Evolutionary conservation across 2,888 invertebrate species (phyloP).

Genomic region (Xanthorhoe designata): DNA sequence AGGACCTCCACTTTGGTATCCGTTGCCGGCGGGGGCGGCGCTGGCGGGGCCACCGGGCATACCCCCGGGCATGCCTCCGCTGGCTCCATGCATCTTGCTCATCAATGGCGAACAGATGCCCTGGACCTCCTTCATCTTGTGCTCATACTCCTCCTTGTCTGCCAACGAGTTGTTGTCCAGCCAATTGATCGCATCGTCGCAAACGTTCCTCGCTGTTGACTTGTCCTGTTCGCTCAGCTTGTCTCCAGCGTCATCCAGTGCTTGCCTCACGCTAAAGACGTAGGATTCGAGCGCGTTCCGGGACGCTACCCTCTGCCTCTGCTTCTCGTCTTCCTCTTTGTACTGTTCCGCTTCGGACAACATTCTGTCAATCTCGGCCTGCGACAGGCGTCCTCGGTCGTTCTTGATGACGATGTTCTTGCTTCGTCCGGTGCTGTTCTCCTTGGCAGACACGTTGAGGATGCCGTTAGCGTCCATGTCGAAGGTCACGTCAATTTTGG

Average conservation of each 20-base stretch:
- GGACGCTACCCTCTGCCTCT: conserved; percentile 88
- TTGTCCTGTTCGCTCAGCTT: conserved; percentile 88
- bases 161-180: conserved; percentile 88
- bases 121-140: conserved; percentile 86
- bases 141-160: conserved; percentile 88
- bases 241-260: conserved; percentile 86
- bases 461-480: conserved; percentile 93
- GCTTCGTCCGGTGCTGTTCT: conserved; percentile 87
- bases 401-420: conserved; percentile 93
- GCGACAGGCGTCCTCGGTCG: conserved; percentile 92
- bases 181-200: conserved; percentile 89
- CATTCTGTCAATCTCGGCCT: conserved; percentile 93
- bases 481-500: conserved; percentile 90
- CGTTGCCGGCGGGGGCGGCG: conserved; percentile 14
- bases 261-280: conserved; percentile 89
- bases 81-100: conserved; percentile 85
- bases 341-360: conserved; percentile 90
- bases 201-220: conserved; percentile 72
- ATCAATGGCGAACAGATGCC: conserved; percentile 85
- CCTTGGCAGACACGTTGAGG: conserved; percentile 92
- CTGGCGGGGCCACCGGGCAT: conserved; percentile 41
- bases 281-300: conserved; percentile 91
- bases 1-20: conserved; percentile 49
- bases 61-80: conserved; percentile 44
- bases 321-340: conserved; percentile 90